Evolutionary conservation across 2,113 vertebrate species (phyloP).

Genomic region (Centropus unirufus): DNA sequence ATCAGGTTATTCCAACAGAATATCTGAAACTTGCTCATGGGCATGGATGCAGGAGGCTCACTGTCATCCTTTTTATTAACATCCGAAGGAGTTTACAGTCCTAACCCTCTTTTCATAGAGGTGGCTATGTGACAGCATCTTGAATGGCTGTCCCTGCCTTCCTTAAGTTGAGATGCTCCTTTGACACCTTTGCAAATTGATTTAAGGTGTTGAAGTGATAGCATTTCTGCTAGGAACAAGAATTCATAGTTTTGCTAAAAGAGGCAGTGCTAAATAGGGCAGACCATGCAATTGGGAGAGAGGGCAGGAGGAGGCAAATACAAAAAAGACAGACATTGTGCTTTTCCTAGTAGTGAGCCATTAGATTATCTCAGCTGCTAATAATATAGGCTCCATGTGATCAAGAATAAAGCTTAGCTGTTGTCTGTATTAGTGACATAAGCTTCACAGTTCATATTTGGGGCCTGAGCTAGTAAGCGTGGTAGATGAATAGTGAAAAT

Average conservation of each 20-base stretch:
- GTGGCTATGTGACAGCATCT: neutral
- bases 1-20: neutral
- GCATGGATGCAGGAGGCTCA: neutral
- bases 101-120: neutral
- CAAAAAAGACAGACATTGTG: neutral
- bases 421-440: neutral
- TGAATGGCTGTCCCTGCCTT: neutral
- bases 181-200: neutral
- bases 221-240: neutral
- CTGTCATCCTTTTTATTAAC: neutral
- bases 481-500: neutral
- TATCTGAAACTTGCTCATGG: neutral
- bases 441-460: neutral
- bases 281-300: neutral
- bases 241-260: neutral
- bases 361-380: neutral
- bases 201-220: rapidly evolving
- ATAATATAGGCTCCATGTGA: neutral
- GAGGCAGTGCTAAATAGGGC: neutral
- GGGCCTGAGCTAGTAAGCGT: neutral
- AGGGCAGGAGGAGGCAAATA: neutral
- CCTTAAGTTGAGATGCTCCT: neutral
- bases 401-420: neutral
- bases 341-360: neutral
- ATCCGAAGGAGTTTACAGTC: neutral